Evolutionary conservation across 2,888 invertebrate species (phyloP), one percentile per base, ranked within the genome.

Genomic region (Neocrepidodera transversa): DNA sequence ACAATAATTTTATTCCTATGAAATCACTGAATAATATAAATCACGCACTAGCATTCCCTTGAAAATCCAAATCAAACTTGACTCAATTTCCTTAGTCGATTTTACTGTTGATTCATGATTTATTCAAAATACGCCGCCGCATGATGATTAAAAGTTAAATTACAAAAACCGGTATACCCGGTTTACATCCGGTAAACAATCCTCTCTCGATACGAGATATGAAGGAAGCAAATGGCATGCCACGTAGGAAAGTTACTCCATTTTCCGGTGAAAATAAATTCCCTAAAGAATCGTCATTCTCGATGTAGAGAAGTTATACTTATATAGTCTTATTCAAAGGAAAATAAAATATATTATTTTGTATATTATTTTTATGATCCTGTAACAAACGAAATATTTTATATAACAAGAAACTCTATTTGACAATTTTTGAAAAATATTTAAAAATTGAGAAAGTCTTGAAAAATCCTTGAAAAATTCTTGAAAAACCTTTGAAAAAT

Each of bases 221-320:
- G 11, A 18, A 40, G 40, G 40, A 55, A 48, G 48, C 55, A 40
- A 53, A 53, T 53, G 53, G 53, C 20, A 45, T 28, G 35, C 20
- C 35, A 30, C 30, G 13, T 26, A 18, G 45, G 32, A 53, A 53
- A 53, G 42, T 53, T 45, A 53, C 53, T 17, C 53, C 53, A 53
- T 53, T 53, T 53, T 53, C 53, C 53, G 45, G 45, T 10, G 53
- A 13, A 35, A 53, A n/a, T n/a, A n/a, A n/a, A 53, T 53, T 45
- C 53, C 53, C 53, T 14, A 18, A 53, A 45, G 53, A 35, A 53
- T 45, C 43, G 45, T 53, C 45, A 53, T 53, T 45, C 53, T 23
- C 45, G 45, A 35, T 42, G 52, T 30, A 30, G 43, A 10, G 43
- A 8, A 30, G 30, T 5, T 30, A 5, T 48, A 30, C 16, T 48